These are phyloP conservation scores for Ceriagrion tenellum DNA, from an alignment of 2,888 invertebrate genomes.

Conservation along the genomic window DNA sequence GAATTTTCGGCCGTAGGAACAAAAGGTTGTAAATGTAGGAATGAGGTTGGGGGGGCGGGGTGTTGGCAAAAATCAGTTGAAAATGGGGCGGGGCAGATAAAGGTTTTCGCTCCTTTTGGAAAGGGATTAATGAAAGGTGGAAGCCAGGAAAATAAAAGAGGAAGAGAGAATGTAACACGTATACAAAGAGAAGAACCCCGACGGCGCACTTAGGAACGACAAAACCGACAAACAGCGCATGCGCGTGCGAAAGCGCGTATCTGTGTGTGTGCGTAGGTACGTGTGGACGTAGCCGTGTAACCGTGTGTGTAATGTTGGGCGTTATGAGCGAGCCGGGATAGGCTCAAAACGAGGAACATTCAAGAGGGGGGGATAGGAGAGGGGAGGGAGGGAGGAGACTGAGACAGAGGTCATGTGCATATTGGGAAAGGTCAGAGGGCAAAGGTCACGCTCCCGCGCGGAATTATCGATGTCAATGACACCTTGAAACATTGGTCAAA, in stretches of 20 bases:
- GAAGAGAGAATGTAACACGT: not conserved
- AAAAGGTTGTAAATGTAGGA: not conserved
- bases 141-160: not conserved
- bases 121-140: not conserved
- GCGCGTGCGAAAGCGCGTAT: not conserved
- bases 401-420: not conserved
- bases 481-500: constrained; percentile 12
- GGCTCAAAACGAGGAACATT: not conserved
- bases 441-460: not conserved
- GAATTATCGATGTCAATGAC: constrained; percentile 35
- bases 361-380: not conserved
- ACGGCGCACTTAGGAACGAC: not conserved
- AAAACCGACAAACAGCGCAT: not conserved
- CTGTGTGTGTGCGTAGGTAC: not conserved
- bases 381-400: not conserved
- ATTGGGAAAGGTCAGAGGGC: constrained; percentile 36
- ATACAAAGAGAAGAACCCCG: not conserved
- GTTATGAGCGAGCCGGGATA: not conserved
- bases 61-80: too few relatives aligned
- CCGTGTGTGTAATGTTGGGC: not conserved
- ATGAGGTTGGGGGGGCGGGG: too few relatives aligned
- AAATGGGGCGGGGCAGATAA: not conserved
- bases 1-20: not conserved
- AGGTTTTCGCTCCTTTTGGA: not conserved
- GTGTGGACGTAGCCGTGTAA: not conserved